Evolutionary conservation across 2,888 invertebrate species (phyloP), one percentile per base, ranked within the genome.

Genomic region (Eupithecia subumbrata): DNA sequence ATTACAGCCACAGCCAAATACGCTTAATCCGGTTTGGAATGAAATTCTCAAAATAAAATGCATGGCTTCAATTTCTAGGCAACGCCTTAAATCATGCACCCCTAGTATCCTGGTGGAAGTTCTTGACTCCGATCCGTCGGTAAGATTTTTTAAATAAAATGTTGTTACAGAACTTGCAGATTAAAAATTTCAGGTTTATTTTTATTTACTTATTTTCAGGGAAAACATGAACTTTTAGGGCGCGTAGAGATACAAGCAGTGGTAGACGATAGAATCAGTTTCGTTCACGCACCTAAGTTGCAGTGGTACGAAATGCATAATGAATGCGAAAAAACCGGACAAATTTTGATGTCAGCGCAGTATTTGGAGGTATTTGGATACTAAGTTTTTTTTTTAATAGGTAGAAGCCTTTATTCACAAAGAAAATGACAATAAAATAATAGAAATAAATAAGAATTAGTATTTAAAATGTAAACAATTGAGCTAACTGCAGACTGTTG

Each of bases 311-410:
- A 95, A 0, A 82, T 96, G 0, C 80, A 87, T 8, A 89, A 84
- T 69, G 92, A 93, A 12, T 84, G 86, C 0, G 87, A 90, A 1
- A 84, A 87, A 8, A 87, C 87, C 3, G 95, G 95, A 0, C 93
- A 95, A 77, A 87, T 96, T 3, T 84, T 96, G 0, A 91, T 95
- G 89, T 95, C 96, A 0, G 92, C 90, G 0, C 95, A 96, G 81
- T 77, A 95, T 1, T 72, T 89, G 25, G 88, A 88, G 87, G 92
- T 92, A 66, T 30, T 30, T 63, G 14, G 63, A 30, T 63, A 63
- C 45, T 48, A 18, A 18, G 18, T 16, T 5, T 11, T 34, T 34
- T 11, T 2, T 34, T 34, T 9, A 2, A 40, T n/a, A n/a, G n/a
- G n/a, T n/a, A n/a, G n/a, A n/a, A n/a, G n/a, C n/a, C n/a, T n/a